Evolutionary conservation across 2,797 vertebrate genomes (phyloP).

Genomic region (Apodemus agrarius): DNA sequence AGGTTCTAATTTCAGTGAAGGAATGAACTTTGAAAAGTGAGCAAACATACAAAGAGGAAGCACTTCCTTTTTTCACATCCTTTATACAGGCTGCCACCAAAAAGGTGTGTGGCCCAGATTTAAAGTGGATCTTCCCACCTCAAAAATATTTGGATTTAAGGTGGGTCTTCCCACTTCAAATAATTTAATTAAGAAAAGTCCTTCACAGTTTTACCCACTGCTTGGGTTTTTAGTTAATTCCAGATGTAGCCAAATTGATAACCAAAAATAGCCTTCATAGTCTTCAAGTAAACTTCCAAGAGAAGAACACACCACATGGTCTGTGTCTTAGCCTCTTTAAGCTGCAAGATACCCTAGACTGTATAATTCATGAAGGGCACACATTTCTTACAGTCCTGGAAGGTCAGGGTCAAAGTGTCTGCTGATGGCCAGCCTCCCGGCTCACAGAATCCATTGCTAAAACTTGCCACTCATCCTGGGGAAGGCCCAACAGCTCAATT

Average conservation of each 20-base stretch:
- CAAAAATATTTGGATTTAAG: neutral
- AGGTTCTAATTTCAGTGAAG: neutral
- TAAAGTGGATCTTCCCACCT: neutral
- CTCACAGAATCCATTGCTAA: neutral
- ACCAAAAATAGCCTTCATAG: neutral
- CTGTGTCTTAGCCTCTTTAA: neutral
- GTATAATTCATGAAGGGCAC: neutral
- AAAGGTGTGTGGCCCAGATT: neutral
- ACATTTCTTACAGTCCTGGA: neutral
- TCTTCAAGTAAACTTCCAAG: neutral
- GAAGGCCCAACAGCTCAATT: neutral
- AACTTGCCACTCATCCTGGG: neutral
- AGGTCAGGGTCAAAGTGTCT: neutral
- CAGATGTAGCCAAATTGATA: neutral
- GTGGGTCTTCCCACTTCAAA: neutral
- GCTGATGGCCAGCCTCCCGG: neutral
- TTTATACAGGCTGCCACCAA: neutral
- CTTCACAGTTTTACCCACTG: neutral
- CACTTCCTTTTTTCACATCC: neutral
- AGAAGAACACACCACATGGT: neutral
- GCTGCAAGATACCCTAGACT: neutral
- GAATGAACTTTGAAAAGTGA: no score
- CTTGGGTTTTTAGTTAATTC: neutral
- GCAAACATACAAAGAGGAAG: no score
- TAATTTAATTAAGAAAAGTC: neutral